Percentiles rank a stretch among this genome's conserved stretches.
These are phyloP conservation scores for Augochlora pura DNA, from an alignment of 1,140 invertebrate species.

Conservation along the genomic window DNA sequence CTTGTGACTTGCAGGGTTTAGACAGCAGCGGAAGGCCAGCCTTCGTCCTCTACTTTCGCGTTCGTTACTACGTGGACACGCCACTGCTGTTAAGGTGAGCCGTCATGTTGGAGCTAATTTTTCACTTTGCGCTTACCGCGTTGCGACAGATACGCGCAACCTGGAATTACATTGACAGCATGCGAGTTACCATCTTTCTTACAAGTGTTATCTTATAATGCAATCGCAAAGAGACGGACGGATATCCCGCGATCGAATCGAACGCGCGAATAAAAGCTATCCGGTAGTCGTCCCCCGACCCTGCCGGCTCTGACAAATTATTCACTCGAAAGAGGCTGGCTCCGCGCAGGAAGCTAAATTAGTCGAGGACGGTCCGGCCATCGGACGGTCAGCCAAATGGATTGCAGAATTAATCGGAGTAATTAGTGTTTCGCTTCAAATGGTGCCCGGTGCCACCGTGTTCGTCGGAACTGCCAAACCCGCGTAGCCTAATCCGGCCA, in stretches of 20 bases:
- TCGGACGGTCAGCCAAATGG: slow-evolving; percentile 41
- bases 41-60: slow-evolving; percentile 93
- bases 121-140: neutral
- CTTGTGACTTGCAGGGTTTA: slow-evolving; percentile 86
- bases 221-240: too few species aligned
- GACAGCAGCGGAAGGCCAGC: slow-evolving; percentile 94
- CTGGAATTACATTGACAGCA: too few species aligned
- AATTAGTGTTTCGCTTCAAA: slow-evolving; percentile 43
- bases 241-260: neutral
- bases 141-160: too few species aligned
- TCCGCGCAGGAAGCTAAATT: slow-evolving; percentile 34
- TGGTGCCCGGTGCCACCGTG: slow-evolving; percentile 17
- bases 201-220: too few species aligned
- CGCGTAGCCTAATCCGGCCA: neutral
- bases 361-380: slow-evolving; percentile 33
- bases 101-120: neutral
- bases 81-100: slow-evolving; percentile 88
- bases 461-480: slow-evolving; percentile 21
- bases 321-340: slow-evolving; percentile 37
- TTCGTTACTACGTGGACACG: slow-evolving; percentile 97
- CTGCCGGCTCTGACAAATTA: slow-evolving; percentile 38
- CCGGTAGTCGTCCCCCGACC: slow-evolving; percentile 30
- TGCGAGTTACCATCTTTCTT: too few species aligned
- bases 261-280: slow-evolving; percentile 35
- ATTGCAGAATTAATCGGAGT: slow-evolving; percentile 45